These are phyloP conservation scores for Salvelinus namaycush DNA, from an alignment of 2,113 vertebrate genomes.

Conservation along the genomic window DNA sequence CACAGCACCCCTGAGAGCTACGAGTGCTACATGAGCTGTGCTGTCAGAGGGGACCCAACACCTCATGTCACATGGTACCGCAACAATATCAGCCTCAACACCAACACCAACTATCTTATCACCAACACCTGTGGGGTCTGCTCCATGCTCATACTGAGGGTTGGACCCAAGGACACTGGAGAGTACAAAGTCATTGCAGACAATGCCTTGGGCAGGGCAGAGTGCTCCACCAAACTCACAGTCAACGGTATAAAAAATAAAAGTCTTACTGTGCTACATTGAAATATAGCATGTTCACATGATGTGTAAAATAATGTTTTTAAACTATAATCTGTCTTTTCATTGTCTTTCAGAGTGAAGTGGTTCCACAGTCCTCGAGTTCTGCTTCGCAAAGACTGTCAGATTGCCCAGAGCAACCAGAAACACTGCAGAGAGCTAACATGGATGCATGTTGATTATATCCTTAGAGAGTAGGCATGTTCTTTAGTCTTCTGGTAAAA, in stretches of 20 bases:
- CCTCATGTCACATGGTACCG: slow-evolving; percentile 84
- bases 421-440: background rate
- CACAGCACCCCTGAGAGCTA: slow-evolving; percentile 78
- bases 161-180: slow-evolving; percentile 75
- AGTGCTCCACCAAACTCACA: slow-evolving; percentile 76
- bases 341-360: slow-evolving; percentile 48
- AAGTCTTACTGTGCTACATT: background rate
- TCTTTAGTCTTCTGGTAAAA: too few species aligned
- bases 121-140: slow-evolving; percentile 84
- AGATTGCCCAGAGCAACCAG: slow-evolving; percentile 11
- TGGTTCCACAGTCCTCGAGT: background rate
- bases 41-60: slow-evolving; percentile 76
- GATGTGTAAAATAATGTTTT: too few species aligned
- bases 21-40: slow-evolving; percentile 86
- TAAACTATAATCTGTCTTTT: background rate
- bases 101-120: slow-evolving; percentile 71
- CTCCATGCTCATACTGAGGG: slow-evolving; percentile 79
- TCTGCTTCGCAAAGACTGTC: background rate
- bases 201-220: slow-evolving; percentile 74
- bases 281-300: too few species aligned
- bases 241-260: slow-evolving; percentile 76
- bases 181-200: slow-evolving; percentile 79
- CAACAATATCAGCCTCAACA: slow-evolving; percentile 75
- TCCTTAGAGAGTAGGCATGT: too few species aligned
- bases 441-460: too few species aligned